Percentiles rank a stretch among this genome's conserved stretches.
These are phyloP conservation scores for Melanostoma scalare DNA, from an alignment of 2,888 invertebrate species.

Conservation along the genomic window DNA sequence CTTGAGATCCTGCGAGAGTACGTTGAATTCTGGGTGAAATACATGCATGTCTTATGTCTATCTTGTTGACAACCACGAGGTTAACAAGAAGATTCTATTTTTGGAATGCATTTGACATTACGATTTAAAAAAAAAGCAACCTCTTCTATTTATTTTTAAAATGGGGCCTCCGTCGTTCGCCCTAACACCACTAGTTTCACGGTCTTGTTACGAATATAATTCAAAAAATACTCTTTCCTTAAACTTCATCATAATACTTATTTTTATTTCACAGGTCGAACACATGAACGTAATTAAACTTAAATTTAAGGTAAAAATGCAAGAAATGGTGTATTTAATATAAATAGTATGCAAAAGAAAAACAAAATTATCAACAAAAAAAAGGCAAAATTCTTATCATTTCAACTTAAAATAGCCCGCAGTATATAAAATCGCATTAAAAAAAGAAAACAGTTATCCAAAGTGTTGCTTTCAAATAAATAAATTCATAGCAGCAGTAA, in stretches of 20 bases:
- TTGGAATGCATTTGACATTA: too few relatives aligned
- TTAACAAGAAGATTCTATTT: too few relatives aligned
- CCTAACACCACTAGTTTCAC: too few relatives aligned
- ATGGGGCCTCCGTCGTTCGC: too few relatives aligned
- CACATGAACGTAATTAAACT: slow-evolving; percentile 74
- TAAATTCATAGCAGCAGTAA: slow-evolving; percentile 49
- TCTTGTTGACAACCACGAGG: too few relatives aligned
- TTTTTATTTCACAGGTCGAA: slow-evolving; percentile 72
- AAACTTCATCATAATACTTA: background rate
- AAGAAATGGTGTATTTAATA: slow-evolving; percentile 71
- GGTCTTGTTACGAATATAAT: too few relatives aligned
- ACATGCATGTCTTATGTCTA: too few relatives aligned
- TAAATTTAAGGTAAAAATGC: slow-evolving; percentile 72
- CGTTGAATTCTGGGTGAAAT: too few relatives aligned
- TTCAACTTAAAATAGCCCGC: slow-evolving; percentile 67
- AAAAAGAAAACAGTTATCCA: slow-evolving; percentile 51
- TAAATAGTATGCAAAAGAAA: slow-evolving; percentile 60
- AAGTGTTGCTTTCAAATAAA: slow-evolving; percentile 57
- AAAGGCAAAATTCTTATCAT: slow-evolving; percentile 58
- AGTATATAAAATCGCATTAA: slow-evolving; percentile 45
- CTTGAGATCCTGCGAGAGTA: too few relatives aligned
- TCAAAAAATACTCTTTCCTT: background rate
- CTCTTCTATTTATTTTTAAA: too few relatives aligned
- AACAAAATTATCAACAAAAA: slow-evolving; percentile 40
- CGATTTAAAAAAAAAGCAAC: too few relatives aligned